Evolutionary conservation across 1,140 invertebrate genomes (phyloP).

Genomic region (Aphelenchoides besseyi): DNA sequence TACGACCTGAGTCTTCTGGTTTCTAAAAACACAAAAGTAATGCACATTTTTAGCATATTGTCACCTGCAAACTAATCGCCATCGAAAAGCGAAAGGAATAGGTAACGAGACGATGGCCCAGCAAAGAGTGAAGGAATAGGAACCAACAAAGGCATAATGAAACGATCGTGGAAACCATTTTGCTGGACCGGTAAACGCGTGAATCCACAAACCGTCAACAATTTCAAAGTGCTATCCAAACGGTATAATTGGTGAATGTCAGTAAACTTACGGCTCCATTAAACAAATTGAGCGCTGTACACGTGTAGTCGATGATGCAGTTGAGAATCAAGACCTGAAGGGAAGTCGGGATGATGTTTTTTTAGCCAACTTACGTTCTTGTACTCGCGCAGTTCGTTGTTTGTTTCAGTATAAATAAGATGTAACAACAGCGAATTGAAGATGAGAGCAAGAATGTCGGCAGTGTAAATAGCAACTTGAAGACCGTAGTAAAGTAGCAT

Average conservation of each 20-base stretch:
- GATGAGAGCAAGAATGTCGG: neutral
- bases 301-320: constrained; percentile 7
- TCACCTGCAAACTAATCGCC: neutral
- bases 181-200: constrained; percentile 9
- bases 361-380: too few species aligned
- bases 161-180: neutral
- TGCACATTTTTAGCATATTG: neutral
- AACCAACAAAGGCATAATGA: neutral
- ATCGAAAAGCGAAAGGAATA: neutral
- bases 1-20: neutral
- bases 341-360: too few species aligned
- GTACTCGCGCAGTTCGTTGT: neutral
- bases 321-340: neutral
- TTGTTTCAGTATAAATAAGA: neutral
- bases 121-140: neutral
- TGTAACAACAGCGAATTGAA: neutral
- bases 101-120: neutral
- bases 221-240: constrained; percentile 10
- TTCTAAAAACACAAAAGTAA: neutral
- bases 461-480: neutral
- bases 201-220: constrained; percentile 1
- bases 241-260: neutral
- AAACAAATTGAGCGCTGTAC: neutral
- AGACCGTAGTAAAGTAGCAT: neutral
- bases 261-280: neutral